Conservation (phyloP, 1,140 invertebrate species). For the Bombus sibiricus region DNA sequence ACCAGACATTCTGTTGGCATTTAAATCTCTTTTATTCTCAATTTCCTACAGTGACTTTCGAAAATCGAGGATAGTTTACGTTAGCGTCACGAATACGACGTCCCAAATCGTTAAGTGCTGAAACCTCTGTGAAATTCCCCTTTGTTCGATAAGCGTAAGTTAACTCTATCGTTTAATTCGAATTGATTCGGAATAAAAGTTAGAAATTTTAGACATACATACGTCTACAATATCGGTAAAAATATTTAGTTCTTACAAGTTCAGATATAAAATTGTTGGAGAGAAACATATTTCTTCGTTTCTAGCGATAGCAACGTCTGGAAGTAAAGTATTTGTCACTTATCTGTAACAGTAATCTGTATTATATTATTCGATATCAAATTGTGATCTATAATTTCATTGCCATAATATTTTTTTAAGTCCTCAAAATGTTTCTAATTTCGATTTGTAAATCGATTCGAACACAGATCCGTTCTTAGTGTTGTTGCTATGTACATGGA, state of each 20-base stretch:
- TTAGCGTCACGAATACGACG: not conserved
- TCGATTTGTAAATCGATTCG: not conserved
- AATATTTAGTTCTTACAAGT: not conserved
- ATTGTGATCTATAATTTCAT: not conserved
- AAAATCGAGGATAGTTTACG: constrained; percentile 2
- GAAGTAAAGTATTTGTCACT: too few species aligned
- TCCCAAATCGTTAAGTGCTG: not conserved
- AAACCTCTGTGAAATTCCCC: too few species aligned
- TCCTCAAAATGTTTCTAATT: not conserved
- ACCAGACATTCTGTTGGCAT: constrained; percentile 55
- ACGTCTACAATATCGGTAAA: not conserved
- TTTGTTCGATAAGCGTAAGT: not conserved
- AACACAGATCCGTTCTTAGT: too few species aligned
- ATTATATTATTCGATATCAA: not conserved
- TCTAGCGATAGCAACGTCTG: too few species aligned
- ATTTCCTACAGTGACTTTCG: constrained; percentile 45
- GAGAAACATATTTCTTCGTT: too few species aligned
- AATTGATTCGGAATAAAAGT: not conserved
- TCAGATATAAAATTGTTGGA: too few species aligned
- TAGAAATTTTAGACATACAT: too few species aligned
- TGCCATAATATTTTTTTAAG: not conserved
- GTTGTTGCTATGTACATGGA: not conserved
- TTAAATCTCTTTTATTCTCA: constrained; percentile 41
- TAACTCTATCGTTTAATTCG: not conserved
- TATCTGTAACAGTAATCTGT: not conserved